Base-by-base conservation (phyloP, 2,797 vertebrate species). In the Otolemur crassicaudatus region DNA sequence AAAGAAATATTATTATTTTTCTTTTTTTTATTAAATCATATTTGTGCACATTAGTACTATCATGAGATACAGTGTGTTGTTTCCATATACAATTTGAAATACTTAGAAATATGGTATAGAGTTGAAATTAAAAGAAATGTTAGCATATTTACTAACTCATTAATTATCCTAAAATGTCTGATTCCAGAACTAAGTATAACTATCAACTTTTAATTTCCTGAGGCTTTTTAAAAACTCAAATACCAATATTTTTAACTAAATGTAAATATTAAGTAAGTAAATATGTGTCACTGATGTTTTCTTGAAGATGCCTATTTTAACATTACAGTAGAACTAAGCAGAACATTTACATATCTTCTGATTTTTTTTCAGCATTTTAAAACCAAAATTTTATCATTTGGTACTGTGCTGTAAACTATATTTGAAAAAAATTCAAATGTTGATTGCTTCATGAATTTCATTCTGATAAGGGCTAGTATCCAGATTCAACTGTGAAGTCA, bases 361-460 rank as follows among this genome's bases (percentile, higher is more conserved):
- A 63, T 87, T 73, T 87, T 96, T 96, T 25, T 75, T 79, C 29
- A 90, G 69, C 40, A 67, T 86, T 83, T 73, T 77, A 49, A 81
- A 86, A 72, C 63, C 65, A 85, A 27, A 84, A 79, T 37, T 63
- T 91, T 72, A 77, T 67, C 13, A 95, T 46, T 84, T 60, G 23
- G 49, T 29, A 25, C 46, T 94, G 2, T 61, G 7, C 34, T 73
- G 37, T 5, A 34, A 23, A 87, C 43, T 75, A 19, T 20, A 75
- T 80, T 96, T 82, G 67, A 85, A 90, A 94, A 94, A 11, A 92
- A 80, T 90, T 76, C 29, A 87, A n/a, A 73, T 86, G 60, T 73
- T 70, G 37, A 58, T 91, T 92, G 29, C 22, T 16, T 88, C 53
- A 37, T 29, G 58, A 19, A 81, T 85, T 79, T 92, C n/a, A 75